Evolutionary conservation across 2,797 vertebrate species (phyloP).

Genomic region (Diplodus sargus): DNA sequence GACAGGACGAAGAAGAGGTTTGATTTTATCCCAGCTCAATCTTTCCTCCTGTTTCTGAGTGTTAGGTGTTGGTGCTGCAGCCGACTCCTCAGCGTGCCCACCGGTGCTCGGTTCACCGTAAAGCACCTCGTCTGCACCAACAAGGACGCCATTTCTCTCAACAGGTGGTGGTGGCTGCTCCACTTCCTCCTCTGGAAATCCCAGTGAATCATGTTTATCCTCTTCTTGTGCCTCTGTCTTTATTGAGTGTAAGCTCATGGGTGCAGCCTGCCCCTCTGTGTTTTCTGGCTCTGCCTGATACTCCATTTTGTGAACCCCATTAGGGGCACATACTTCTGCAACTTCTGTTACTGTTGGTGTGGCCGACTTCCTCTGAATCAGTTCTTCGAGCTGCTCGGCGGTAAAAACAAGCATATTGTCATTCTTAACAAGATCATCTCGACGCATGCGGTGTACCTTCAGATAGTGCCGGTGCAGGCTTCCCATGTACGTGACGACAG

Average conservation of each 20-base stretch:
- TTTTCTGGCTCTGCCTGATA: slow-evolving; percentile 77
- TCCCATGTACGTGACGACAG: slow-evolving; percentile 90
- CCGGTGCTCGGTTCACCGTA: slow-evolving; percentile 76
- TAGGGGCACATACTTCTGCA: slow-evolving; percentile 62
- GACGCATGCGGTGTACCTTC: slow-evolving; percentile 87
- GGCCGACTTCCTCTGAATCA: slow-evolving; percentile 86
- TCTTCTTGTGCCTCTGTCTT: slow-evolving; percentile 63
- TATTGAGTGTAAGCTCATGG: slow-evolving; percentile 79
- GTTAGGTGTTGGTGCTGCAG: slow-evolving; percentile 28
- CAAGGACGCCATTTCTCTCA: slow-evolving; percentile 74
- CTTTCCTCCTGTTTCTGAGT: slow-evolving; percentile 68
- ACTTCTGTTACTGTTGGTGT: slow-evolving; percentile 64
- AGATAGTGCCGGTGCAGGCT: slow-evolving; percentile 95
- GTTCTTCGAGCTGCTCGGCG: slow-evolving; percentile 84
- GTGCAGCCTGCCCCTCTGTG: slow-evolving; percentile 60
- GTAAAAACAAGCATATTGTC: slow-evolving; percentile 86
- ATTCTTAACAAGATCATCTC: slow-evolving; percentile 80
- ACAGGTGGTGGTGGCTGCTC: slow-evolving; percentile 60
- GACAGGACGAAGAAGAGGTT: slow-evolving; percentile 78
- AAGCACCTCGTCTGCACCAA: slow-evolving; percentile 82
- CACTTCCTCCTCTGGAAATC: slow-evolving; percentile 68
- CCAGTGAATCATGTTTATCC: slow-evolving; percentile 56
- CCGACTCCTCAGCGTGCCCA: slow-evolving; percentile 64
- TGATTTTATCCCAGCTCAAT: slow-evolving; percentile 74
- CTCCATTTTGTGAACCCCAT: slow-evolving; percentile 81